phyloP scores from a whole-genome alignment of 2,113 vertebrate species.

The Redunca redunca region DNA sequence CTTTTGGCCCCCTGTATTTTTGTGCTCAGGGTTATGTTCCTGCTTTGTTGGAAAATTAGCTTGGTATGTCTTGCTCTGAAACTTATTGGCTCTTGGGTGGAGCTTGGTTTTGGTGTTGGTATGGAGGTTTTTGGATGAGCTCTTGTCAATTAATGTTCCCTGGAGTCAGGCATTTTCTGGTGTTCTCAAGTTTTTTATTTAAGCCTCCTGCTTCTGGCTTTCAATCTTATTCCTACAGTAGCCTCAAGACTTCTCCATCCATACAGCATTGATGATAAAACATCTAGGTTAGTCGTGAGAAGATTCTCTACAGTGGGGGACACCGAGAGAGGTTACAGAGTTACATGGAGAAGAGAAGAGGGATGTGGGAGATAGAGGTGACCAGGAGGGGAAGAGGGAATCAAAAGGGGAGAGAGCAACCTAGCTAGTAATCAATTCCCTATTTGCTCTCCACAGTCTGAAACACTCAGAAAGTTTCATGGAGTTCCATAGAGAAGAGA shows the following conservation, averaged over 20 bases:
- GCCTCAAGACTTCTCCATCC: not conserved
- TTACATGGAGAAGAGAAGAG: not conserved
- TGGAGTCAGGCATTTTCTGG: not conserved
- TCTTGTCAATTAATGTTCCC: not conserved
- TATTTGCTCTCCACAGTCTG: not conserved
- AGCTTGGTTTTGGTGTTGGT: not conserved
- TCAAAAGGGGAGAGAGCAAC: not conserved
- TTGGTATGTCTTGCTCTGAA: not conserved
- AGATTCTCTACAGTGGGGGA: not conserved
- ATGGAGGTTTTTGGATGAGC: not conserved
- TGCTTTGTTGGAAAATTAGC: not conserved
- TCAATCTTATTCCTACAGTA: not conserved
- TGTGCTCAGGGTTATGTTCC: not conserved
- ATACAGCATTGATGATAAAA: not conserved
- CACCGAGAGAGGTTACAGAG: not conserved
- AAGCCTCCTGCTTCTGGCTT: not conserved
- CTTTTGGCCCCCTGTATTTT: not conserved
- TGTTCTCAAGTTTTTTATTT: not conserved
- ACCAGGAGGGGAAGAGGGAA: not conserved
- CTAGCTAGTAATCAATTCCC: not conserved
- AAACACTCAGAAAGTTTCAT: not conserved
- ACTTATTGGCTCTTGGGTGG: not conserved
- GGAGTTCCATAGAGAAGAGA: not conserved
- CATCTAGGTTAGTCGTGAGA: not conserved
- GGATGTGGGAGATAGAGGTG: not conserved